phyloP scores from a whole-genome alignment of 1,140 invertebrate genomes.

The Adoxophyes honmai region DNA sequence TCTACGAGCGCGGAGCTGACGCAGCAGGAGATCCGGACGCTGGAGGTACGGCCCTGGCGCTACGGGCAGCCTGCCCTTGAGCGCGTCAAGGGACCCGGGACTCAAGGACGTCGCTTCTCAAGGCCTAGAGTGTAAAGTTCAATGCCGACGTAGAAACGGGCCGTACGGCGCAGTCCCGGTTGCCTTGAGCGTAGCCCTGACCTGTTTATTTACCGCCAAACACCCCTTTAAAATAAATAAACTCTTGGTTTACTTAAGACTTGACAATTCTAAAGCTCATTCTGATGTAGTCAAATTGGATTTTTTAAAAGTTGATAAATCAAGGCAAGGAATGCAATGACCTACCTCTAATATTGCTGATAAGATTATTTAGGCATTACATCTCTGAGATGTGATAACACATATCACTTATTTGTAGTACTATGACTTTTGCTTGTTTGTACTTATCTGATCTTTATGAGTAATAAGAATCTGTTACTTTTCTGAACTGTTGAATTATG shows the following conservation, averaged over 20 bases:
- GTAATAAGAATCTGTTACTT: too few relatives aligned
- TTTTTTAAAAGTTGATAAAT: neutral
- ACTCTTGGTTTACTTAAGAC: too few relatives aligned
- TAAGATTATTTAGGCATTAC: slow-evolving; percentile 9
- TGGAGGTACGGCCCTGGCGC: slow-evolving; percentile 85
- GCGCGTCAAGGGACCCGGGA: slow-evolving; percentile 40
- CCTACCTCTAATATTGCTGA: neutral
- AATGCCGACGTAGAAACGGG: slow-evolving; percentile 36
- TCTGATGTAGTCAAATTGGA: too few relatives aligned
- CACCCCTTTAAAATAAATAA: neutral
- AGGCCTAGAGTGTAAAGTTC: slow-evolving; percentile 58
- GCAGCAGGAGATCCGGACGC: slow-evolving; percentile 94
- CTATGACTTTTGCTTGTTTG: too few relatives aligned
- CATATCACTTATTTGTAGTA: neutral
- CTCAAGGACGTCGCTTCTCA: slow-evolving; percentile 58
- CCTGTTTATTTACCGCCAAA: slow-evolving; percentile 1
- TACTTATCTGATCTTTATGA: too few relatives aligned
- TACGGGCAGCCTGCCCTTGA: slow-evolving; percentile 53
- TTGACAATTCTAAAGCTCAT: too few relatives aligned
- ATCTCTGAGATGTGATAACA: slow-evolving; percentile 8
- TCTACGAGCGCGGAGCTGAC: slow-evolving; percentile 94
- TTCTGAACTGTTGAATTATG: too few relatives aligned
- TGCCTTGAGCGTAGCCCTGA: slow-evolving; percentile 20
- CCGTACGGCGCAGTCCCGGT: neutral
- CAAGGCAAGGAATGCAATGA: neutral